phyloP scores from a whole-genome alignment of 1,140 invertebrate genomes.

The Aricia agestis region DNA sequence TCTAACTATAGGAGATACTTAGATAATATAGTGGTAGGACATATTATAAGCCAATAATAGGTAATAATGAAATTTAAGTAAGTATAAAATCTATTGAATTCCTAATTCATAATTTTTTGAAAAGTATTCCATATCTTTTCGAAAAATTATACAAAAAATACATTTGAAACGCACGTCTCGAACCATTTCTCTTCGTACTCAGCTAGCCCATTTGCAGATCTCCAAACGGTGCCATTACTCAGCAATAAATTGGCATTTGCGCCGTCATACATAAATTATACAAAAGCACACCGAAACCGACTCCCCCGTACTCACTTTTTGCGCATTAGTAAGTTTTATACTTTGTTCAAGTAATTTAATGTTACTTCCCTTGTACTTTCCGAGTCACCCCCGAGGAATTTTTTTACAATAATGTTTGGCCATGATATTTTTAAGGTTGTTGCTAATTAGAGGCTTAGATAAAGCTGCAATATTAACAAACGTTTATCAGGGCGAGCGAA shows the following conservation, averaged over 20 bases:
- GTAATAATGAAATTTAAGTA: too few relatives aligned
- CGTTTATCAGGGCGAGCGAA: too few relatives aligned
- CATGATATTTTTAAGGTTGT: not conserved
- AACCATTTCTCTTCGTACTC: conserved; percentile 71
- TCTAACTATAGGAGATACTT: too few relatives aligned
- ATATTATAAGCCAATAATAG: too few relatives aligned
- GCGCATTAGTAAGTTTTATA: conserved; percentile 38
- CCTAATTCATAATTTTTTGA: too few relatives aligned
- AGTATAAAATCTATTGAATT: too few relatives aligned
- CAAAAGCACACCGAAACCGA: conserved; percentile 63
- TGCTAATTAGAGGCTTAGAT: too few relatives aligned
- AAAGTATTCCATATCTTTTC: too few relatives aligned
- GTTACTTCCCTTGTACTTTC: conserved; percentile 5
- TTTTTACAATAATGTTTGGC: not conserved
- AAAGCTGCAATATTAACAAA: too few relatives aligned
- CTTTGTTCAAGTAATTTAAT: conserved; percentile 28
- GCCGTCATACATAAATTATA: conserved; percentile 75
- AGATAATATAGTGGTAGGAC: too few relatives aligned
- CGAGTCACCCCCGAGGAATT: not conserved
- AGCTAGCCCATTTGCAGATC: conserved; percentile 72
- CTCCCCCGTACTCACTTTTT: conserved; percentile 67
- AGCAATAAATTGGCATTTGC: conserved; percentile 76
- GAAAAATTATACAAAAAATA: too few relatives aligned
- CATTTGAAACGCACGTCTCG: conserved; percentile 39
- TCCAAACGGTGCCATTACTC: conserved; percentile 74